phyloP scores from a whole-genome alignment of 2,113 vertebrate genomes.

The Himantopus leucocephalus region DNA sequence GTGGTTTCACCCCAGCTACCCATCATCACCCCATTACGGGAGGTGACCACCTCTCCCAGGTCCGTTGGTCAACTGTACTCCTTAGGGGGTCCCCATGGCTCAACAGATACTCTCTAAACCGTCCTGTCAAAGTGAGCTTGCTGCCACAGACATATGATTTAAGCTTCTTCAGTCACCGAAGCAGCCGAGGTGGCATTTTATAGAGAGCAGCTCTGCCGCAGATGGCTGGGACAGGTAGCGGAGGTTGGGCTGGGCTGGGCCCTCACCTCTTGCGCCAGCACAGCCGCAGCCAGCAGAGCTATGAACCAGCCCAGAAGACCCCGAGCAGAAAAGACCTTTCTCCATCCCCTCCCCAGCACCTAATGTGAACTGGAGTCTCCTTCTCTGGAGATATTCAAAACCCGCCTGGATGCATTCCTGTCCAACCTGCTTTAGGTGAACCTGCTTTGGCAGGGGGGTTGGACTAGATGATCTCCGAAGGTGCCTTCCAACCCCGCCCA shows the following conservation, averaged over 20 bases:
- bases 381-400: too few species aligned
- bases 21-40: background rate
- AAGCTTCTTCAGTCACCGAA: background rate
- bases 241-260: background rate
- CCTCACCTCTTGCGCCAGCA: background rate
- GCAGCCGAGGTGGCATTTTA: fast-evolving
- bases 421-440: too few species aligned
- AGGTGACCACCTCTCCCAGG: background rate
- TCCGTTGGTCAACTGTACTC: background rate
- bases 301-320: background rate
- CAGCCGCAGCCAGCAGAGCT: background rate
- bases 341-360: background rate
- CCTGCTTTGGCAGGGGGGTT: too few species aligned
- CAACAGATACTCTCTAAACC: background rate
- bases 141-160: fast-evolving
- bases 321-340: background rate
- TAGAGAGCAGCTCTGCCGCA: background rate
- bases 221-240: background rate
- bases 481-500: too few species aligned
- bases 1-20: background rate
- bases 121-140: background rate
- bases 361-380: background rate
- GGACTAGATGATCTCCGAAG: too few species aligned
- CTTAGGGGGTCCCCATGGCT: background rate
- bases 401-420: too few species aligned